Base-by-base conservation (phyloP, 2,797 vertebrate species). In the Pristis pectinata region DNA sequence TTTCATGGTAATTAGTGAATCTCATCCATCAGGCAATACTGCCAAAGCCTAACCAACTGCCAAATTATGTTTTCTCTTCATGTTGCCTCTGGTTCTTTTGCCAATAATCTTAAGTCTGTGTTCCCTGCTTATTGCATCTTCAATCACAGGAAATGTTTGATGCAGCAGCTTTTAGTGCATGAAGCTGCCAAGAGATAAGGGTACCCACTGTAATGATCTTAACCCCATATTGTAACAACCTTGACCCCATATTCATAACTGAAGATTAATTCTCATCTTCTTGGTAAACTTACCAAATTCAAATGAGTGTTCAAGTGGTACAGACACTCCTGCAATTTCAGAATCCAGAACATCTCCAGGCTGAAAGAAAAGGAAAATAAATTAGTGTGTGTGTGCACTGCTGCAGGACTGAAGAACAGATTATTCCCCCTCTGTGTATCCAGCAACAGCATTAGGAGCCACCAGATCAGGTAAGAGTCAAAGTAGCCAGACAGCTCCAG, bases 241-340 rank as follows among this genome's bases (percentile, higher is more conserved):
- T 1, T 53, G 8, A 83, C 53, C 10, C 61, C 1, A 64, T 67
- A 91, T 41, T 74, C 70, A 24, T 74, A 22, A 74, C 9, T 87
- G 53, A 59, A 87, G 13, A 34, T 59, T 13, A n/a, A 56, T 41
- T 64, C 87, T 27, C n/a, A 24, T 67, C n/a, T 37, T 19, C 34
- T 37, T 7, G 67, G 24, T 41, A 2, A 77, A 95, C 98, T 98
- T 94, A 99, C 98, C 98, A 0, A 97, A 96, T 97, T 99, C 98
- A 96, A 98, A 99, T 0, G 98, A 99, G 95, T 99, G 98, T 94
- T 99, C 98, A 64, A 99, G 96, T 22, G 98, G 97, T 41, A 99
- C 95, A 0, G 98, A 97, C 8, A 98, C 96, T 0, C 97, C 98
- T 15, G 97, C 96, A n/a, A 97, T 95, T n/a, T 99, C 98, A 0